Evolutionary conservation across 2,797 vertebrate genomes (phyloP), one percentile per base, ranked within the genome.

Genomic region (Neosilurus mollespiculum): DNA sequence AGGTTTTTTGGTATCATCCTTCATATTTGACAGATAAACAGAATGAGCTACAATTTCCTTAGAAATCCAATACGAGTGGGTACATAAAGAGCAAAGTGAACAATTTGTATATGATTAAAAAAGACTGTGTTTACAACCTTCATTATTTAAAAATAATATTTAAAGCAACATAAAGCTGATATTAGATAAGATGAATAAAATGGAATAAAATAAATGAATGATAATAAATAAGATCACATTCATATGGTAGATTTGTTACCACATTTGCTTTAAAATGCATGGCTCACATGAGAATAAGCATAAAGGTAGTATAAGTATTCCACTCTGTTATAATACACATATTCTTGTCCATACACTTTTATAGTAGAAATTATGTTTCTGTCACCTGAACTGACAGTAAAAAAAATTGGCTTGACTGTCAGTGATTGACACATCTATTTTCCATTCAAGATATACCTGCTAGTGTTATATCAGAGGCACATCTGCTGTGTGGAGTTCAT

Each of bases 11-110:
- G 30, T 14, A n/a, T 22, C 58, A 61, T 16, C 34, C 20, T 43
- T 78, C 58, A 78, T 78, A 24, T 62, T 78, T 78, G 76, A 78
- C 59, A 58, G 30, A 58, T 37, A 62, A 51, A 78, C 24, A 49
- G 72, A 76, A 2, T 37, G 58, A 59, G 11, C 59, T n/a, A 61
- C 22, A n/a, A 49, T 49, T 24, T 78, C 34, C 22, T 49, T 16
- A 24, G 76, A 62, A 62, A 78, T 62, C 34, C 9, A 49, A 62
- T 64, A 49, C 24, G 24, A 78, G 12, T 61, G 56, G 34, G 12
- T 43, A 61, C 22, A 61, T 58, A 61, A 61, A 61, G 30, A 77
- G 20, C 18, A 37, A 76, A 76, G 56, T 76, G 30, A 59, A 76
- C 30, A 76, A 76, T 59, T n/a, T 54, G n/a, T 14, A 73, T 10